Evolutionary conservation across 2,113 vertebrate genomes (phyloP).

Genomic region (Saiga tatarica): DNA sequence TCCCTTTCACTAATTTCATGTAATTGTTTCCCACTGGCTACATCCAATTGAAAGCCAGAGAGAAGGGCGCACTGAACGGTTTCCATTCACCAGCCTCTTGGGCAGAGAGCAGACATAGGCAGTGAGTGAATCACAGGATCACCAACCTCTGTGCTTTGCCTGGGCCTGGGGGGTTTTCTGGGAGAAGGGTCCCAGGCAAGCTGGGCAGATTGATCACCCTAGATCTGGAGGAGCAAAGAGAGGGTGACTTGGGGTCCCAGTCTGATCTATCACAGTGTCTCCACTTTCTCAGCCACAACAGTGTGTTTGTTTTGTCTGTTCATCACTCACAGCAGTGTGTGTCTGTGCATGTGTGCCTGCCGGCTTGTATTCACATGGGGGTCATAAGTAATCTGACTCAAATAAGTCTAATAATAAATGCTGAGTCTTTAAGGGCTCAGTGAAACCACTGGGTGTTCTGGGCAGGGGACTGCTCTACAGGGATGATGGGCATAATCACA

Average conservation of each 20-base stretch:
- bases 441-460: neutral
- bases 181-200: neutral
- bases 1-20: neutral
- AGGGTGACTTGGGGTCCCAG: too few relatives aligned
- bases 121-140: fast-evolving
- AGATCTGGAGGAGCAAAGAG: neutral
- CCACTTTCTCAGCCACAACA: neutral
- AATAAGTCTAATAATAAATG: neutral
- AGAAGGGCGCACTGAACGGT: neutral
- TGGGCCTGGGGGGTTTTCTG: neutral
- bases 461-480: too few relatives aligned
- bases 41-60: neutral
- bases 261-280: neutral
- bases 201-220: neutral
- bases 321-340: neutral
- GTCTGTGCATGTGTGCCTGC: fast-evolving
- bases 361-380: neutral
- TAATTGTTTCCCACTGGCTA: neutral
- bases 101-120: neutral
- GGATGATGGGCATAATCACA: neutral
- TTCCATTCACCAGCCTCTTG: neutral
- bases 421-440: neutral
- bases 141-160: neutral
- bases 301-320: neutral
- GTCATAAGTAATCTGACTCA: neutral